phyloP scores from a whole-genome alignment of 2,113 vertebrate species.

The Choloepus hoffmanni region DNA sequence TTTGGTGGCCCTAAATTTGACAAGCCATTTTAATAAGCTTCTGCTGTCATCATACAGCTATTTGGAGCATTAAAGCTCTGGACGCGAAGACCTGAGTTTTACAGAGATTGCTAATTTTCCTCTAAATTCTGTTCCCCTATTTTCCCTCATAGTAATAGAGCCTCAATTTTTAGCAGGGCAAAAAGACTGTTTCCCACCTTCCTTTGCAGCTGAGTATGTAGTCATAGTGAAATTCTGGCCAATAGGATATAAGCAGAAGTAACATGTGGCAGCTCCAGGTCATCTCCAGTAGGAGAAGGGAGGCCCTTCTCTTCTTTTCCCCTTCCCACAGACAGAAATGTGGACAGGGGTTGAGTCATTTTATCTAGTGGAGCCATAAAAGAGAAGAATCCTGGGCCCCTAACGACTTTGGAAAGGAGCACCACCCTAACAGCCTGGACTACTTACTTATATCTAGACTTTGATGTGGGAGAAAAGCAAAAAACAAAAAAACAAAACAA shows the following conservation, averaged over 20 bases:
- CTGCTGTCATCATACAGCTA: not conserved
- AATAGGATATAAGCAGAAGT: not conserved
- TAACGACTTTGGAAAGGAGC: not conserved
- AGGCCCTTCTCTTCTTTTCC: not conserved
- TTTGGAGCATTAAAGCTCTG: conserved; percentile 6
- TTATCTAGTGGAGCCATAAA: not conserved
- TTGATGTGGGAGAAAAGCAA: not conserved
- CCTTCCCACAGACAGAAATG: not conserved
- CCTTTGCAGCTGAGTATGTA: not conserved
- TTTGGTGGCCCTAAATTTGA: not conserved
- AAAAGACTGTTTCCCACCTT: conserved; percentile 46
- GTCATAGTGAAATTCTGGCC: not conserved
- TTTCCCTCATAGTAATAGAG: not conserved
- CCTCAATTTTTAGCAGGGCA: not conserved
- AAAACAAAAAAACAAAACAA: not conserved
- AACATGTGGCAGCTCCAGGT: not conserved
- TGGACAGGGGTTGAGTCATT: not conserved
- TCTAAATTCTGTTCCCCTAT: not conserved
- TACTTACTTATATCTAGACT: not conserved
- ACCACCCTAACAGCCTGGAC: not conserved
- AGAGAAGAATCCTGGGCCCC: not conserved
- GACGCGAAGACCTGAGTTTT: not conserved
- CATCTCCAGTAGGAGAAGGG: not conserved
- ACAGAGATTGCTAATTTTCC: not conserved
- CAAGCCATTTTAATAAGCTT: conserved; percentile 10